A percentile compares a stretch with the other conserved stretches of the same genome.
These are phyloP conservation scores for Tethya wilhelma DNA, from an alignment of 37 sponge, comb jelly and placozoan species.

Conservation along the genomic window DNA sequence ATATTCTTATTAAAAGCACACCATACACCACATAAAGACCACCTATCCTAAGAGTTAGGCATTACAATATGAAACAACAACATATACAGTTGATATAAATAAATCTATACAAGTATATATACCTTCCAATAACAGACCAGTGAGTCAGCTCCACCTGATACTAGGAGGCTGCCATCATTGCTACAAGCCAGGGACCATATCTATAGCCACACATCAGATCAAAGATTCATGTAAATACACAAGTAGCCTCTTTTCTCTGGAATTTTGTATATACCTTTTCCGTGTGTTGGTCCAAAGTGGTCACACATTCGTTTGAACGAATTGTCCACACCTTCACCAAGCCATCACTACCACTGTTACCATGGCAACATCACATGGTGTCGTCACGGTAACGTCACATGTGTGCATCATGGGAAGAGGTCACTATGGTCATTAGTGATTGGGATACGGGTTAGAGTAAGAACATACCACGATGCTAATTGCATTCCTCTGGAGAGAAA, in stretches of 20 bases:
- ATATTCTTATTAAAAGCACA: neutral
- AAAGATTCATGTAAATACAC: neutral
- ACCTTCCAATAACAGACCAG: slow-evolving; percentile 89
- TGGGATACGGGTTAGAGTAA: too few species aligned
- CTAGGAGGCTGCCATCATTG: slow-evolving; percentile 57
- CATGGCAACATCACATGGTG: neutral
- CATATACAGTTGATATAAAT: neutral
- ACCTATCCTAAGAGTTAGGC: slow-evolving; percentile 2
- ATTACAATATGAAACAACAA: too few species aligned
- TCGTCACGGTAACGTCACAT: slow-evolving; percentile 1
- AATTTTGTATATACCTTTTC: slow-evolving; percentile 64
- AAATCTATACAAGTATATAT: neutral
- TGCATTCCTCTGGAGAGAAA: slow-evolving; percentile 92
- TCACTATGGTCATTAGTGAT: too few species aligned
- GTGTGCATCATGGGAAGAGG: too few species aligned
- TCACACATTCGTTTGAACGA: slow-evolving; percentile 79
- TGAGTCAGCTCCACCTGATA: slow-evolving; percentile 95
- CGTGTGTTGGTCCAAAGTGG: slow-evolving; percentile 89
- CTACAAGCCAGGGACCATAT: slow-evolving; percentile 69
- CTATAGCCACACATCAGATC: neutral
- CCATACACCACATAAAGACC: too few species aligned
- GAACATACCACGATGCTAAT: slow-evolving; percentile 81
- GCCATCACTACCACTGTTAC: slow-evolving; percentile 86
- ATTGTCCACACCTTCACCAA: slow-evolving; percentile 96
- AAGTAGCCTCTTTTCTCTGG: neutral